Base-by-base conservation (phyloP, 1,140 invertebrate genomes). In the Zaprionus camerounensis region DNA sequence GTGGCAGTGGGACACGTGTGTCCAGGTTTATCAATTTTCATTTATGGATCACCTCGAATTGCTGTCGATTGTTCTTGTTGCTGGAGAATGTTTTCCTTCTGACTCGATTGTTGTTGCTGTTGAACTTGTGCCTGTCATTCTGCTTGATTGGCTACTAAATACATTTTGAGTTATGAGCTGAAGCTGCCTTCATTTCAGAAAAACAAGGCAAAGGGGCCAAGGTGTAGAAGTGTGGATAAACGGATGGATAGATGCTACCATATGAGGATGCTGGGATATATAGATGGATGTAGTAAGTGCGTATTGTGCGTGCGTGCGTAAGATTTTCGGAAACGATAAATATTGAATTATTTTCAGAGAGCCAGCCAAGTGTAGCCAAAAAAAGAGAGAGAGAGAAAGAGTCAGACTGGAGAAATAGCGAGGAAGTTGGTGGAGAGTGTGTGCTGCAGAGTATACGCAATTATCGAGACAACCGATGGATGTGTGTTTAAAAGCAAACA, bases 111-210 rank as follows among this genome's bases (percentile, higher is more conserved):
- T 55, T 69, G 58, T 28, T 62, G 28, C 20, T 70, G 61, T 63
- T 66, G 51, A 75, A 75, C 71, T 81, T 81, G 67, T 76, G 79
- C 67, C 76, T 81, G 79, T 81, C 79, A 81, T 81, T 81, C 79
- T 81, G 79, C 79, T 79, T 81, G 79, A 81, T 81, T 81, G 79
- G 79, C 71, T 76, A 76, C 76, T 81, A 79, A 81, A 81, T 76
- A 81, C 79, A 78, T 76, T 76, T 75, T 76, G 76, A 81, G 64
- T 76, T 79, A 79, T 81, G 79, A 71, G 76, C 75, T 80, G 76
- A 56, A 67, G 41, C 56, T 44, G 26, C 61, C 38, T 46, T 49
- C 49, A 31, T 41, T 62, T 55, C 22, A 15, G 5, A 7, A n/a
- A n/a, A 41, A n/a, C 2, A 41, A n/a, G n/a, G 15, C 41, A 44